Evolutionary conservation across 2,113 vertebrate species (phyloP), one percentile per base, ranked within the genome.

Genomic region (Salvelinus alpinus): DNA sequence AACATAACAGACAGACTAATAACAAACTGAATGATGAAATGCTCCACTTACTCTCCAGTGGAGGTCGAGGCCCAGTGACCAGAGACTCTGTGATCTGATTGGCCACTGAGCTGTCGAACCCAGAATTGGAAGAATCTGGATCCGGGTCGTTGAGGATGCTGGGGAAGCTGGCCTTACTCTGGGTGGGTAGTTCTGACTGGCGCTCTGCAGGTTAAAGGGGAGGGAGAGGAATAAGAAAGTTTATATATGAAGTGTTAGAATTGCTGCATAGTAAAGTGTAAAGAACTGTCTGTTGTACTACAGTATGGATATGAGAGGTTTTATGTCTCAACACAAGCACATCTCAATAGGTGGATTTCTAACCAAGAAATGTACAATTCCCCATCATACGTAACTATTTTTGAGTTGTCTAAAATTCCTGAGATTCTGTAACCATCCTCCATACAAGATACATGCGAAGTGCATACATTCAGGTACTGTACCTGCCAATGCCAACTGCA

Each of bases 91-190:
- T 98, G 92, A 99, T 98, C 91, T 99, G 97, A 84, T 97, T 97
- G 87, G 98, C 97, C 84, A 99, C 95, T 0, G 97, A 99, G 90
- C 96, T 99, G 94, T 99, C 97, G 71, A 99, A 99, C 18, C 97
- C 98, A 0, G 98, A 99, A 90, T 97, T 98, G 60, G 97, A 99
- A 1, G 97, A 99, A 86, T 99, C 98, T 5, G 97, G 98, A 77
- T 99, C 97, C 0, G 98, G 97, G 88, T 99, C 97, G 1, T 96
- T 98, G 70, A 99, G 95, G 85, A 99, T 95, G 88, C 97, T 98
- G 72, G 98, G 98, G 82, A 99, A 98, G 80, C 97, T 96, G 74
- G 98, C 97, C 86, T 99, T 99, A 83, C 98, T 99, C 83, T 99
- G 98, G 0, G 97, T 99, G 85, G 98, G 98, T 82, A 99, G 73